A percentile compares a stretch with the other conserved stretches of the same genome.
Conservation (phyloP, 2,888 invertebrate genomes). For the Suillia variegata region DNA sequence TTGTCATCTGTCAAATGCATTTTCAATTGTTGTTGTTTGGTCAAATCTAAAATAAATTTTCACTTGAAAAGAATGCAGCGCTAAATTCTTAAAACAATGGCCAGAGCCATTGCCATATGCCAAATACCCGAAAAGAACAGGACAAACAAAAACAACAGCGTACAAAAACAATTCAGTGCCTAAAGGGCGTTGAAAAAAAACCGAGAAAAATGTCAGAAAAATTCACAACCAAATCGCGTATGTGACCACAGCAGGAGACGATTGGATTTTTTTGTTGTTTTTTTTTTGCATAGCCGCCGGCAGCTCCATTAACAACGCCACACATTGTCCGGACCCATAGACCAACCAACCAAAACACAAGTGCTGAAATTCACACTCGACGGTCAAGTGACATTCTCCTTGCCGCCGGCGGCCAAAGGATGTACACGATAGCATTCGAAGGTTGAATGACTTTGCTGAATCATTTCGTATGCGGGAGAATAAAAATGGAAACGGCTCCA, state of each 20-base stretch:
- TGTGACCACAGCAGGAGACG: conserved; percentile 45
- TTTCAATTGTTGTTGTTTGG: conserved; percentile 34
- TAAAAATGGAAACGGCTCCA: too few relatives aligned
- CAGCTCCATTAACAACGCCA: too few relatives aligned
- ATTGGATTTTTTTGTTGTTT: conserved; percentile 24
- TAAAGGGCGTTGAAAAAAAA: too few relatives aligned
- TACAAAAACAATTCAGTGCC: conserved; percentile 29
- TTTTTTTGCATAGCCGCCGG: neutral
- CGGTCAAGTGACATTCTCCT: conserved; percentile 28
- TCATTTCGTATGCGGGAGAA: too few relatives aligned
- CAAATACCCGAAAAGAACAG: conserved; percentile 2
- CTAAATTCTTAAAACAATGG: neutral
- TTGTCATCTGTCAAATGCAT: conserved; percentile 42
- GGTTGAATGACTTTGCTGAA: neutral
- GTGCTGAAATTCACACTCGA: conserved; percentile 48
- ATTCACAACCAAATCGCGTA: conserved; percentile 41
- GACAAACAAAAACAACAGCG: conserved; percentile 21
- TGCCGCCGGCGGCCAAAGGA: too few relatives aligned
- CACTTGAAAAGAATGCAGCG: neutral
- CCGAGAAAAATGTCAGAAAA: conserved; percentile 56
- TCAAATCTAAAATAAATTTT: conserved; percentile 4
- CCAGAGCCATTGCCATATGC: neutral
- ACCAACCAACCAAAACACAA: conserved; percentile 20
- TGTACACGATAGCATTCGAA: neutral
- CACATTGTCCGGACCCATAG: conserved; percentile 5